phyloP scores from a whole-genome alignment of 2,113 vertebrate species.

The Corydoras maculifer region DNA sequence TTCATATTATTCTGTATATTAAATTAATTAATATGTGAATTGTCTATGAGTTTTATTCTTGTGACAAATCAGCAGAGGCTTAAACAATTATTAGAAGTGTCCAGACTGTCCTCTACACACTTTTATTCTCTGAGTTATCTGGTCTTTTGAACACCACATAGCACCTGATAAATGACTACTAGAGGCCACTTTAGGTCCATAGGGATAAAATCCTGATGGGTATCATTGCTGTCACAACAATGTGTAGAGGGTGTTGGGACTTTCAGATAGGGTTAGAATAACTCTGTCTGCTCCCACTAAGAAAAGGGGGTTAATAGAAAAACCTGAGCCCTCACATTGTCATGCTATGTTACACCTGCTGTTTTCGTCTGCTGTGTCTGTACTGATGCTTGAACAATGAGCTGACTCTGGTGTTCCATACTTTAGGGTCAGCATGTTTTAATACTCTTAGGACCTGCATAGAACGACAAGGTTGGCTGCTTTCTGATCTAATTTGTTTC shows the following conservation, averaged over 20 bases:
- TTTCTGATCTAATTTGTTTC: constrained; percentile 8
- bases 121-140: constrained; percentile 13
- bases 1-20: too few relatives aligned
- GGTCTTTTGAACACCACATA: constrained; percentile 17
- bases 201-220: not conserved
- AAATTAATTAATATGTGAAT: not conserved
- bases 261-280: not conserved
- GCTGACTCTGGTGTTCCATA: constrained; percentile 9
- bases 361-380: not conserved
- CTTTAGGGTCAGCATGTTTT: constrained; percentile 15
- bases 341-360: not conserved
- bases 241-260: not conserved
- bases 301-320: not conserved
- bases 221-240: not conserved
- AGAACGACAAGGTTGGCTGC: constrained; percentile 1
- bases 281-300: not conserved
- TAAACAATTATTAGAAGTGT: constrained; percentile 9
- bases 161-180: constrained; percentile 24
- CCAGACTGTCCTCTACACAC: constrained; percentile 1
- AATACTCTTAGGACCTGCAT: constrained; percentile 18
- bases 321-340: not conserved
- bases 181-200: not conserved
- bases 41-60: not conserved
- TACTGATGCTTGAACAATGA: constrained; percentile 6
- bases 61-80: not conserved